These are phyloP conservation scores for Silurus asotus DNA, from an alignment of 2,113 vertebrate genomes.

Conservation along the genomic window DNA sequence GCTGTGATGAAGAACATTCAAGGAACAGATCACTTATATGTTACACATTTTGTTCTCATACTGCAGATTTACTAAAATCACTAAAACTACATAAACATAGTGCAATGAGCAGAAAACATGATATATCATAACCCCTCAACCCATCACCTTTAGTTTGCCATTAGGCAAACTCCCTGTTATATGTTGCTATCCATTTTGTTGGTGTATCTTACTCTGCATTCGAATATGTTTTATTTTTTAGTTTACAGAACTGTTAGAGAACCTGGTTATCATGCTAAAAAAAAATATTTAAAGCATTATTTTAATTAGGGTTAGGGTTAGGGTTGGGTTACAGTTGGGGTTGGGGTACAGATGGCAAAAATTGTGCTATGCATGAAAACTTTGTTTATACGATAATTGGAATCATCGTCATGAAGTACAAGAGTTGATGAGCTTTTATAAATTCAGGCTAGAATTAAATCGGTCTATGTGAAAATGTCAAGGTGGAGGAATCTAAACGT, in stretches of 20 bases:
- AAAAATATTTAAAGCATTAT: neutral
- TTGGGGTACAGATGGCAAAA: neutral
- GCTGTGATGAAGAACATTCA: neutral
- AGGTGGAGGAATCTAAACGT: slow-evolving; percentile 27
- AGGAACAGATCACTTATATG: neutral
- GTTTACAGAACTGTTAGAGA: neutral
- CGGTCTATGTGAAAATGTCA: neutral
- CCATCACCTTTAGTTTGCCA: no score
- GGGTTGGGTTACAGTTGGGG: neutral
- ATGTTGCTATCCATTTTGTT: neutral
- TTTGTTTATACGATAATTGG: neutral
- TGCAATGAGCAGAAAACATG: neutral
- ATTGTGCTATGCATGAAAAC: neutral
- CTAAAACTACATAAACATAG: neutral
- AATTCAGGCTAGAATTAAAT: neutral
- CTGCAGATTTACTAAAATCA: neutral
- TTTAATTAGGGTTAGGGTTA: neutral
- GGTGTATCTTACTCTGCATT: neutral
- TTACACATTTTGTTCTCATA: neutral
- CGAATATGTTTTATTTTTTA: neutral
- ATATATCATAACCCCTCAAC: neutral
- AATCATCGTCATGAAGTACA: neutral
- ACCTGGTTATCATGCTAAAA: neutral
- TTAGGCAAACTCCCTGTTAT: no score
- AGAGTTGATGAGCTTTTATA: neutral